phyloP scores from a whole-genome alignment of 2,888 invertebrate genomes.

The Iphiclides podalirius region DNA sequence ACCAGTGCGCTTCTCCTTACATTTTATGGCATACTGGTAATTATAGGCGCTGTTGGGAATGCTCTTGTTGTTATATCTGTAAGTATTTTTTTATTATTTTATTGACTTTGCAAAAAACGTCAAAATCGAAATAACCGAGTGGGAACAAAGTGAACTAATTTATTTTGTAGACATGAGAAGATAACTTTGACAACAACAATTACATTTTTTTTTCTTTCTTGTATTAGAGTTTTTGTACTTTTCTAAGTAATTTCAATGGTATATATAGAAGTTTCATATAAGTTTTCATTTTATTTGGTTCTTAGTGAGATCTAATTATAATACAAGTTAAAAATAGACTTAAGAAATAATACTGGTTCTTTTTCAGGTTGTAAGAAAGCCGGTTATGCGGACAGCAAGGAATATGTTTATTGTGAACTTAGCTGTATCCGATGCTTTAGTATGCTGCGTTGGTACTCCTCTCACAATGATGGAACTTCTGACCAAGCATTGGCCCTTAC shows the following conservation, averaged over 20 bases:
- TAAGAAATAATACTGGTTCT: constrained; percentile 3
- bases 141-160: too few relatives aligned
- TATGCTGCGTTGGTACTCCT: constrained; percentile 95
- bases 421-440: constrained; percentile 90
- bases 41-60: constrained; percentile 92
- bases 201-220: too few relatives aligned
- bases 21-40: constrained; percentile 87
- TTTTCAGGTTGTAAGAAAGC: constrained; percentile 87
- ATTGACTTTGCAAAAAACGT: too few relatives aligned
- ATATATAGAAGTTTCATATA: too few relatives aligned
- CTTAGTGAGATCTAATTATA: too few relatives aligned
- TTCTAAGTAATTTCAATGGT: too few relatives aligned
- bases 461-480: constrained; percentile 92
- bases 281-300: too few relatives aligned
- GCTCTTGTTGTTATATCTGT: constrained; percentile 88
- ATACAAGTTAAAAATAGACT: too few relatives aligned
- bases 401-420: constrained; percentile 96
- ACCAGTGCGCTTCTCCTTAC: constrained; percentile 84
- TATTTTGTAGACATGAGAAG: too few relatives aligned
- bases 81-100: constrained; percentile 44
- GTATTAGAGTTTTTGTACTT: too few relatives aligned
- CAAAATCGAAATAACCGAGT: too few relatives aligned
- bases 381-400: constrained; percentile 94
- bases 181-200: too few relatives aligned
- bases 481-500: constrained; percentile 92